Conservation (phyloP, 2,888 invertebrate species). For the Onthophagus sagittarius region DNA sequence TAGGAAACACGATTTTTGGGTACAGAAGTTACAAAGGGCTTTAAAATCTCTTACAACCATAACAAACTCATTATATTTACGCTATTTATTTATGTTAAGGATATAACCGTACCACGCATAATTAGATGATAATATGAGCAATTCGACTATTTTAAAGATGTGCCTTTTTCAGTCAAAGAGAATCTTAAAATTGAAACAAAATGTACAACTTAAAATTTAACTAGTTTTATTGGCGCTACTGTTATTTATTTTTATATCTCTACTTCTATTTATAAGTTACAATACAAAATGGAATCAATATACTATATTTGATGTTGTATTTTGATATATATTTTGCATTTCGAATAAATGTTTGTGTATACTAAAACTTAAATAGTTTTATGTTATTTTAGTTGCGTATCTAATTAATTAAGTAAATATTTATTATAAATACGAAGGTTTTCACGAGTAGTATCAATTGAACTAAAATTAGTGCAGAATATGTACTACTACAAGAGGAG, state of each 20-base stretch:
- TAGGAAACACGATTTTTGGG: constrained; percentile 74
- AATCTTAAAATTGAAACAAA: not conserved
- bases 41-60: constrained; percentile 45
- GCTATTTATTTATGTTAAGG: not conserved
- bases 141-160: not conserved
- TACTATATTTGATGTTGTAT: constrained; percentile 12
- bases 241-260: constrained; percentile 9
- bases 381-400: no score
- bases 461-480: no score
- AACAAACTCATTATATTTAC: not conserved
- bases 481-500: no score
- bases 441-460: no score
- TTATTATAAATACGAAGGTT: no score
- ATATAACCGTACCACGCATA: not conserved
- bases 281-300: not conserved
- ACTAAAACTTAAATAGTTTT: no score
- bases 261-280: not conserved
- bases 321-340: constrained; percentile 20
- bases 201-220: not conserved
- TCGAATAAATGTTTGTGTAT: constrained; percentile 14
- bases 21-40: constrained; percentile 73
- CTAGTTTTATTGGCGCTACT: not conserved
- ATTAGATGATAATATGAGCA: no score
- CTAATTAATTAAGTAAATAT: no score
- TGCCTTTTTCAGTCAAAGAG: not conserved